Conservation (phyloP, 1,140 invertebrate species). For the Epicauta chinensis region DNA sequence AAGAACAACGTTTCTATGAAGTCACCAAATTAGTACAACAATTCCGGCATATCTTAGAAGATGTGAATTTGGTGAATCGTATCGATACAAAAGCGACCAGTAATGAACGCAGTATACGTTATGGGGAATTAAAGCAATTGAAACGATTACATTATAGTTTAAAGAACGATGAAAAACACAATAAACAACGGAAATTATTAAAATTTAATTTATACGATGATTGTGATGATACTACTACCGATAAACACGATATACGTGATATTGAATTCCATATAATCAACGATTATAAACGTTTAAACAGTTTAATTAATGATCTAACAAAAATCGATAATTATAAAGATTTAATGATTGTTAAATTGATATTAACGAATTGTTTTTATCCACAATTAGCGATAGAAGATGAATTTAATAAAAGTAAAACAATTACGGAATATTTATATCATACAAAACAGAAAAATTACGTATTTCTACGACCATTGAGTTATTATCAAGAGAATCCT, state of each 20-base stretch:
- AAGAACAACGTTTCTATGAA: conserved; percentile 96
- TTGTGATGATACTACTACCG: conserved; percentile 49
- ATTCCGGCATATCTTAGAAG: conserved; percentile 78
- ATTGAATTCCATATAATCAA: conserved; percentile 72
- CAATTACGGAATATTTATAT: conserved; percentile 82
- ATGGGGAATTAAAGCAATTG: conserved; percentile 83
- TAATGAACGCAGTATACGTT: conserved; percentile 68
- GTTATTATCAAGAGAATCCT: conserved; percentile 77
- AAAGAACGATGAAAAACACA: conserved; percentile 54
- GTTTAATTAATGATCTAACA: conserved; percentile 62
- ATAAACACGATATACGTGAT: conserved; percentile 76
- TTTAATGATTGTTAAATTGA: conserved; percentile 82
- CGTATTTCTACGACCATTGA: conserved; percentile 84
- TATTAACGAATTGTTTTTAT: conserved; percentile 87
- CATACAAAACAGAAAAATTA: conserved; percentile 90
- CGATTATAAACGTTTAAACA: conserved; percentile 44
- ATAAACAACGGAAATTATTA: conserved; percentile 58
- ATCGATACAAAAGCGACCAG: conserved; percentile 54
- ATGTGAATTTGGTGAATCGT: conserved; percentile 61
- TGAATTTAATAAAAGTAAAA: conserved; percentile 89
- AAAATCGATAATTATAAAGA: conserved; percentile 69
- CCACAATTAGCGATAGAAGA: conserved; percentile 89
- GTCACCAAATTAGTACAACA: conserved; percentile 88
- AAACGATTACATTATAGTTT: conserved; percentile 67
- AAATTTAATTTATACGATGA: conserved; percentile 54